A percentile compares a stretch with the other conserved stretches of the same genome.
Conservation (phyloP, 2,113 vertebrate species). For the Scophthalmus maximus region DNA sequence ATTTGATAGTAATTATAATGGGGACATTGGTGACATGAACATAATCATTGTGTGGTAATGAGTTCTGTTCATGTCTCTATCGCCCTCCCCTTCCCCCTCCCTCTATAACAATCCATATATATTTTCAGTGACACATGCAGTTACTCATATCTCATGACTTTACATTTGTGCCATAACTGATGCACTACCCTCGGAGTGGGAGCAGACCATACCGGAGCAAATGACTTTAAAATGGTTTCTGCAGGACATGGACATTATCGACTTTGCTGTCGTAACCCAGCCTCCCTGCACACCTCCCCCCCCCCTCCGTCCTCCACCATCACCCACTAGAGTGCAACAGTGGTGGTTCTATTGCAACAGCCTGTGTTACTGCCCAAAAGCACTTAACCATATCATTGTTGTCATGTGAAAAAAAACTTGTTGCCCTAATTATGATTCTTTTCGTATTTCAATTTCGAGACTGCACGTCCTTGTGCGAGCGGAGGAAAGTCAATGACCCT, state of each 20-base stretch:
- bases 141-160: conserved; percentile 16
- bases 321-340: conserved; percentile 33
- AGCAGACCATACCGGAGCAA: conserved; percentile 28
- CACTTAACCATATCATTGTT: conserved; percentile 30
- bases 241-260: conserved; percentile 56
- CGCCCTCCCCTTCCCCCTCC: neutral
- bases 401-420: conserved; percentile 43
- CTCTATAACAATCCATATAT: conserved; percentile 2
- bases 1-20: neutral
- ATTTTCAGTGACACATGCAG: conserved; percentile 5
- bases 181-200: conserved; percentile 13
- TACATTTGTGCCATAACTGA: conserved; percentile 69
- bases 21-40: conserved; percentile 3
- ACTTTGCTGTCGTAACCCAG: conserved; percentile 19
- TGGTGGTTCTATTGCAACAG: conserved; percentile 40
- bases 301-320: conserved; percentile 22
- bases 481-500: conserved; percentile 4
- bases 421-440: conserved; percentile 33
- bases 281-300: conserved; percentile 10
- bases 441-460: conserved; percentile 31
- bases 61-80: conserved; percentile 1
- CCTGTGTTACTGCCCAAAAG: conserved; percentile 21
- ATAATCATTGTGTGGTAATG: conserved; percentile 10
- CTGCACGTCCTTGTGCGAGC: conserved; percentile 13
- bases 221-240: conserved; percentile 47